Evolutionary conservation across 2,797 vertebrate genomes (phyloP).

Genomic region (Emydoidea blandingii): DNA sequence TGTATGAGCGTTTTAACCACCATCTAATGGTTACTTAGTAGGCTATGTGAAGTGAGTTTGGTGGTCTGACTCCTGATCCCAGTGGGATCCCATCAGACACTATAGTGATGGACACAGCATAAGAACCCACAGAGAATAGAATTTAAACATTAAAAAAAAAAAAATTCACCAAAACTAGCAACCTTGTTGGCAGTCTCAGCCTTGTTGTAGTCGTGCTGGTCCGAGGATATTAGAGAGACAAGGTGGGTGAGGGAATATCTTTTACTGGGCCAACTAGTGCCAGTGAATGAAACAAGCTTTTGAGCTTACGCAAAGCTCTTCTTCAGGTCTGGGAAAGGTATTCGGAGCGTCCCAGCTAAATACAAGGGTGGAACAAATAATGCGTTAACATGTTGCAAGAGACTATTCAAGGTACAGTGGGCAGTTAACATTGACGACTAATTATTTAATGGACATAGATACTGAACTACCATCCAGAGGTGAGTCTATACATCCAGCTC

Average conservation of each 20-base stretch:
- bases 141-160: background rate
- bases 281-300: background rate
- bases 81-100: background rate
- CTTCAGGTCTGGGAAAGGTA: background rate
- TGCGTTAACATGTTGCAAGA: background rate
- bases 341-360: background rate
- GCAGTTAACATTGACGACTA: background rate
- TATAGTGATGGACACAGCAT: background rate
- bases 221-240: background rate
- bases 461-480: background rate
- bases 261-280: background rate
- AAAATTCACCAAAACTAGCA: background rate
- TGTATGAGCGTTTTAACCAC: background rate
- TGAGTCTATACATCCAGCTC: background rate
- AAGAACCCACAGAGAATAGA: background rate
- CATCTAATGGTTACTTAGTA: background rate
- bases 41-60: background rate
- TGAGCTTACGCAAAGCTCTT: background rate
- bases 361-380: background rate
- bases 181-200: background rate
- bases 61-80: background rate
- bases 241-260: background rate
- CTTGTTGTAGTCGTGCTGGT: no score
- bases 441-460: background rate
- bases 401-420: background rate